Percentiles rank a stretch among this genome's conserved stretches.
Conservation (phyloP, 2,888 invertebrate genomes). For the Eurois occulta region DNA sequence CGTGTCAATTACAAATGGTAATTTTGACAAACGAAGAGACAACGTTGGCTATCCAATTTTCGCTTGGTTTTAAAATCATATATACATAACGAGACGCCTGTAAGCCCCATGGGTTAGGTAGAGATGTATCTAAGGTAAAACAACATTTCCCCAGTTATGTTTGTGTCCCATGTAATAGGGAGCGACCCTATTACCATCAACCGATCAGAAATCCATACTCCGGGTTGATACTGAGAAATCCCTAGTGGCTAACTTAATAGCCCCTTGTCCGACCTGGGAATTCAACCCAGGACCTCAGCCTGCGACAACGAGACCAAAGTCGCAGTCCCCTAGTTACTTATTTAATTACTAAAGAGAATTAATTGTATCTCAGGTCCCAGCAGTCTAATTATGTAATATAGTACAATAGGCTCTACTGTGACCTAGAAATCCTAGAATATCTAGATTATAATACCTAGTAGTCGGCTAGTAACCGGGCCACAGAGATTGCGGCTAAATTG, state of each 20-base stretch:
- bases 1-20: constrained; percentile 14
- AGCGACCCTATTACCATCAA: background rate
- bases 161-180: background rate
- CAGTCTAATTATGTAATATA: background rate
- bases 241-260: background rate
- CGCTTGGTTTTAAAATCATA: background rate
- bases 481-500: constrained; percentile 41
- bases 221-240: background rate
- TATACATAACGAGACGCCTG: background rate
- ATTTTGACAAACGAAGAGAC: background rate
- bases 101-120: background rate
- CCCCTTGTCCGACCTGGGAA: background rate
- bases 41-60: background rate
- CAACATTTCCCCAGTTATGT: too few relatives aligned
- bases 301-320: background rate
- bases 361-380: background rate
- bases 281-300: background rate
- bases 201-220: background rate
- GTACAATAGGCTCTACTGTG: constrained; percentile 1
- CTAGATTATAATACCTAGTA: constrained; percentile 35
- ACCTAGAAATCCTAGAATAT: constrained; percentile 36
- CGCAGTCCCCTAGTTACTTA: background rate
- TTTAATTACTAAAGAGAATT: background rate
- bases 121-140: background rate
- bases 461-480: background rate